phyloP scores from a whole-genome alignment of 2,888 invertebrate genomes.

The Amblyjoppa proteus region DNA sequence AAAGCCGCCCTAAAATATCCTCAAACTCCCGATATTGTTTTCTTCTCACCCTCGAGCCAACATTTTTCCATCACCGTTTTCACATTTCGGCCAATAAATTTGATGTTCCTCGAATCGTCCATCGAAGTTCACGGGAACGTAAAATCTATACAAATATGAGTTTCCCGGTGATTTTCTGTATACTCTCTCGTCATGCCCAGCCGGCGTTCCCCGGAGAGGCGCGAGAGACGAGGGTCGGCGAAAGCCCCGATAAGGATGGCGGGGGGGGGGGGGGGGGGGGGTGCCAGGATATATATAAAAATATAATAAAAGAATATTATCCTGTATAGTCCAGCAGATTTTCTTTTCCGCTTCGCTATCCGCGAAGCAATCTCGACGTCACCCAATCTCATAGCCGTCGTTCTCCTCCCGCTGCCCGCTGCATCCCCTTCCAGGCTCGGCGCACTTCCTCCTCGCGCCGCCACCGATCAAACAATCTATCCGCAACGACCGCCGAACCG shows the following conservation, averaged over 20 bases:
- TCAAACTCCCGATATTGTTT: not conserved
- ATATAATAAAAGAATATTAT: slow-evolving; percentile 63
- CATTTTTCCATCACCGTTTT: not conserved
- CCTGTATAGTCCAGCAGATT: slow-evolving; percentile 52
- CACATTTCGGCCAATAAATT: not conserved
- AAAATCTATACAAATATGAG: slow-evolving; percentile 26
- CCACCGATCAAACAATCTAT: slow-evolving; percentile 67
- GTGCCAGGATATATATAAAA: slow-evolving; percentile 5
- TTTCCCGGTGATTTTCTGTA: slow-evolving; percentile 15
- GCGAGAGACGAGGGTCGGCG: not conserved
- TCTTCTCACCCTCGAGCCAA: not conserved
- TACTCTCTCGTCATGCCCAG: slow-evolving; percentile 14
- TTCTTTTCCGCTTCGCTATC: slow-evolving; percentile 55
- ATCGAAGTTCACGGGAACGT: not conserved
- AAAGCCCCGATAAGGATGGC: not conserved
- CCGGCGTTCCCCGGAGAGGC: slow-evolving; percentile 9
- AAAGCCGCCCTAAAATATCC: not conserved
- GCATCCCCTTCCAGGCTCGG: slow-evolving; percentile 21
- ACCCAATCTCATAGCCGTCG: slow-evolving; percentile 48
- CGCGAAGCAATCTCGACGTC: slow-evolving; percentile 63
- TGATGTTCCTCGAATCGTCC: not conserved
- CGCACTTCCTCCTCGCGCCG: slow-evolving; percentile 17
- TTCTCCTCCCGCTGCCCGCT: not conserved
- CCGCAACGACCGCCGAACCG: slow-evolving; percentile 62
- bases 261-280: not conserved